Evolutionary conservation across 2,113 vertebrate species (phyloP).

Genomic region (Xiphias gladius): DNA sequence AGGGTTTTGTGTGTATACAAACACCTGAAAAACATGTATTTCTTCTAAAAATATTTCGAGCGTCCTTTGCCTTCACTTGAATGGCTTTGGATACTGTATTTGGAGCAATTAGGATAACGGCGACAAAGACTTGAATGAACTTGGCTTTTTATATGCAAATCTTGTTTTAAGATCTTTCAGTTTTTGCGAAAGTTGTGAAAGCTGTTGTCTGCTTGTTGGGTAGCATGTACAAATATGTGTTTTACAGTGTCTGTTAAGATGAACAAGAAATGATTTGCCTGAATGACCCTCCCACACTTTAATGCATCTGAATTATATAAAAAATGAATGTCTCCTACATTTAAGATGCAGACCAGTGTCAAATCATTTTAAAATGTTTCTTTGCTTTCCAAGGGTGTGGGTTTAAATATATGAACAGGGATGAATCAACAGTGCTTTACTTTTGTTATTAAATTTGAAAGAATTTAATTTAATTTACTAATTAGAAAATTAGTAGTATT

Average conservation of each 20-base stretch:
- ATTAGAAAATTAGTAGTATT: background rate
- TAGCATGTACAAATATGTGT: background rate
- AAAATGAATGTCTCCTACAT: background rate
- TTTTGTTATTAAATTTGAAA: background rate
- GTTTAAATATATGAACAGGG: background rate
- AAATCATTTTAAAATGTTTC: background rate
- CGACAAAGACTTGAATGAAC: background rate
- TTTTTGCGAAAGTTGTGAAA: background rate
- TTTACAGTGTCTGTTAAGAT: background rate
- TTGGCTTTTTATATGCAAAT: background rate
- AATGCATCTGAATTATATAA: background rate
- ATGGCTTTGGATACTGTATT: background rate
- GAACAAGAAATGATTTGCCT: background rate
- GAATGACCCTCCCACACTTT: background rate
- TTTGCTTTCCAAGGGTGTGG: background rate
- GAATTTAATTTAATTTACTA: background rate
- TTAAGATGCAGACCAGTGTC: background rate
- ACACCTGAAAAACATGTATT: background rate
- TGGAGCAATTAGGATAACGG: background rate
- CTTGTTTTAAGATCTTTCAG: background rate
- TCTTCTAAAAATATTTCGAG: conserved; percentile 11
- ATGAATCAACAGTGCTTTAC: background rate
- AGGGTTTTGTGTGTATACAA: background rate
- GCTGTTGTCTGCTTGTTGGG: background rate
- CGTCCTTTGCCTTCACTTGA: background rate